Evolutionary conservation across 1,140 invertebrate species (phyloP), one percentile per base, ranked within the genome.

Genomic region (Drosophila triauraria): DNA sequence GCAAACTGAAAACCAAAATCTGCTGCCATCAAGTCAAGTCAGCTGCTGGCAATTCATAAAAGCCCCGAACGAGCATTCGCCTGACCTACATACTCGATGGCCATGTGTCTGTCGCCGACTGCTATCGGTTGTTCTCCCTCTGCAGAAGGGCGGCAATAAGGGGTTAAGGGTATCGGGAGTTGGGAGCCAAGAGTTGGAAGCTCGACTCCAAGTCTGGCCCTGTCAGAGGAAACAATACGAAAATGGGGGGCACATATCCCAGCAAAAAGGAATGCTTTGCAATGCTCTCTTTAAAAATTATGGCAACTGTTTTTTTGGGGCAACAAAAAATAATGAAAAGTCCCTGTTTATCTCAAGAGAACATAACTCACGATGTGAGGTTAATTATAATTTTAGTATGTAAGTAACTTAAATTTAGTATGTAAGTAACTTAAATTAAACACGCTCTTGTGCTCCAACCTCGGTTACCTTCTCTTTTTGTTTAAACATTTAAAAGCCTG

Each of bases 1-100:
- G 70, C 69, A 71, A 85, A 86, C 80, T 85, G 79, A 87, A 85
- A 85, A 87, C 76, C 75, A 84, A 81, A 88, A 81, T 88, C 84
- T 77, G 69, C 69, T 80, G 65, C 82, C 70, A 76, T 78, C 75
- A 74, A 74, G 53, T 71, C 76, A 80, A 83, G 70, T 86, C 82
- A 87, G 74, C 85, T 81, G 74, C 85, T 79, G 85, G 84, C 69
- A 90, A 90, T 88, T 90, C 85, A 90, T 84, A 90, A 81, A 71
- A 76, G 70, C 72, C 61, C 62, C 61, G 59, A 67, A 69, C 75
- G 59, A 67, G 65, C 75, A 51, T 60, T 87, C 43, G 82, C 57
- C 75, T 90, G 85, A 90, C 85, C 81, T 88, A 88, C 78, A 72
- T 72, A 35, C 69, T 78, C 80, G 67, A 44, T 71, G 60, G 82